Base-by-base conservation (phyloP, 2,888 invertebrate species). In the Zootermopsis nevadensis region DNA sequence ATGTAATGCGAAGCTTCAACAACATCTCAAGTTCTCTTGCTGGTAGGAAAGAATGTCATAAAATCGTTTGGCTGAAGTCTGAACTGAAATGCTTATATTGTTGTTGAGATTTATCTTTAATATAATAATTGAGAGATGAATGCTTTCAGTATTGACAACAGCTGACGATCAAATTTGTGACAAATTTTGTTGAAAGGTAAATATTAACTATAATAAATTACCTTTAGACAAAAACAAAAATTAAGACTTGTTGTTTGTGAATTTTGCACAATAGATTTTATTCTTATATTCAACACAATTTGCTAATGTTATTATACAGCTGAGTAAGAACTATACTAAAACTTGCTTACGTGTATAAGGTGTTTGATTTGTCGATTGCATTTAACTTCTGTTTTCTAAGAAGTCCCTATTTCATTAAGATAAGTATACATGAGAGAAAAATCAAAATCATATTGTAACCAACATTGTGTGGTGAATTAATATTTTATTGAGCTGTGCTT, bases 21-120 rank as follows among this genome's bases (percentile, higher is more conserved):
- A 60, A 79, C 79, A 79, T 79, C 79, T 66, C 79, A 79, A 79
- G 79, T 79, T 79, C 79, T 79, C 79, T 79, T 79, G 79, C 60
- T 60, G 66, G 66, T 79, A 60, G 24, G 66, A 38, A 79, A 60
- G 31, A 35, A 77, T n/a, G n/a, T 72, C 35, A 8, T 72, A 15
- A 31, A 24, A 24, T 15, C n/a, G 55, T n/a, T 79, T 27, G 33
- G 38, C 79, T 38, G 55, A 35, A 33, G 35, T 60, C 79, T 79
- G 12, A 15, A n/a, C 79, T 35, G 55, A 66, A 33, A 19, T 35
- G 79, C 60, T n/a, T 35, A 66, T 66, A 27, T 66, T 79, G 79
- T 79, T 79, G 60, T 79, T 79, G 79, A 79, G 79, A 60, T 79
- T 79, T 79, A 79, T 60, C 66, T 38, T 74, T 66, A 24, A 77